Evolutionary conservation across 1,140 invertebrate species (phyloP), one percentile per base, ranked within the genome.

Genomic region (Drosophila pandora): DNA sequence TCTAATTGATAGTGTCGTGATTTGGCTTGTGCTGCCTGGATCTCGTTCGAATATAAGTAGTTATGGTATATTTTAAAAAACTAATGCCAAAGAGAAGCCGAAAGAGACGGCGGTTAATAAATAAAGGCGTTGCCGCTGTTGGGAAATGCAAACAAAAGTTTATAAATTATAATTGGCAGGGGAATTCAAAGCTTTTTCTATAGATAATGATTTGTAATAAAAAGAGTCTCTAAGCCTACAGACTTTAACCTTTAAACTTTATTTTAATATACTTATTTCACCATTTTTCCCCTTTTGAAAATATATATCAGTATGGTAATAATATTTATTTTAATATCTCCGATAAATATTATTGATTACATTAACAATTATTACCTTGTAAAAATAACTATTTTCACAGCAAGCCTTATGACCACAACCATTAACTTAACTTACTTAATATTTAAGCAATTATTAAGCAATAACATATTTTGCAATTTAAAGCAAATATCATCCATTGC

Each of bases 1-100:
- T 85, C 74, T 85, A 85, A 85, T 85, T 85, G 82, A 85, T 87
- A 85, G 78, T 85, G 82, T 87, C 82, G 82, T 85, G 81, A 85
- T 87, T 84, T 68, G 72, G 61, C 64, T 68, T 55, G 64, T 55
- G 64, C 63, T 67, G 49, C 22, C 17, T 28, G 41, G n/a, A 68
- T 48, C 28, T 54, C 25, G 61, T 55, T 47, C 28, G 55, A 12
- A 49, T 61, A 47, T 13, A 49, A 43, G 17, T 52, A 55, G 21
- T 43, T 61, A 45, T 13, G 28, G 17, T 43, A 28, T 7, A 28
- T 28, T 28, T 28, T 6, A 28, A 28, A 28, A 28, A 28, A 28
- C 25, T 28, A 28, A 28, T 25, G 23, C n/a, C 21, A 60, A 48
- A 48, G 30, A 71, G 25, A 49, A 54, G 67, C 69, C 56, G 37